Base-by-base conservation (phyloP, 2,797 vertebrate genomes). In the Tragopan temminckii region DNA sequence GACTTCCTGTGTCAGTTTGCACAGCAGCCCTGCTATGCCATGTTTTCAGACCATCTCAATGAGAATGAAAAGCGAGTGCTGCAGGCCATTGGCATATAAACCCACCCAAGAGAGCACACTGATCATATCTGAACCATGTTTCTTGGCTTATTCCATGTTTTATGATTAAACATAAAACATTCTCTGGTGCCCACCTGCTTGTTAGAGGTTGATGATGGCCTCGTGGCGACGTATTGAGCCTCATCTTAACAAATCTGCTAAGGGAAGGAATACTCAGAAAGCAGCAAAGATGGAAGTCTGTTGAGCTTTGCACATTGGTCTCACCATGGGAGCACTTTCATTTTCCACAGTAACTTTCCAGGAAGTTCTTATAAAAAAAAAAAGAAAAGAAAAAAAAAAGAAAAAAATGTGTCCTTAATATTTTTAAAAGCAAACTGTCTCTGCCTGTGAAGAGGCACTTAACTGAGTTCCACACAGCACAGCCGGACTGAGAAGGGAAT, bases 1-100 rank as follows among this genome's bases (percentile, higher is more conserved):
- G 99, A 99, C 87, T 99, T 99, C 98, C 98, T 99, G 93, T 99
- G 99, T 52, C 99, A 99, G 98, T 99, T 99, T 90, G 98, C 99
- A 33, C 99, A 99, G 98, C 99, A 99, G 96, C 99, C 99, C 4
- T 99, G 99, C 97, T 99, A 99, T 96, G 98, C 98, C 85, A 98
- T 99, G 98, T 99, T 99, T 97, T 99, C 99, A 38, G 98, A 99
- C 92, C 99, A 99, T 97, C 98, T 99, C 93, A 99, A 99, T 94
- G 99, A 98, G 92, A 97, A 97, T 0, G 99, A 99, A 92, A 98
- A 98, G 97, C 98, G 99, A 89, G 98, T 99, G 61, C 97, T 99
- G 71, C 99, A 99, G 97, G 98, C 99, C 66, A 98, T 99, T 48
- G 99, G 99, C 80, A 98, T 99, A 97, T 99, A 98, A 98, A 95